Conservation (phyloP, 2,888 invertebrate genomes). For the Liposcelis brunnea region DNA sequence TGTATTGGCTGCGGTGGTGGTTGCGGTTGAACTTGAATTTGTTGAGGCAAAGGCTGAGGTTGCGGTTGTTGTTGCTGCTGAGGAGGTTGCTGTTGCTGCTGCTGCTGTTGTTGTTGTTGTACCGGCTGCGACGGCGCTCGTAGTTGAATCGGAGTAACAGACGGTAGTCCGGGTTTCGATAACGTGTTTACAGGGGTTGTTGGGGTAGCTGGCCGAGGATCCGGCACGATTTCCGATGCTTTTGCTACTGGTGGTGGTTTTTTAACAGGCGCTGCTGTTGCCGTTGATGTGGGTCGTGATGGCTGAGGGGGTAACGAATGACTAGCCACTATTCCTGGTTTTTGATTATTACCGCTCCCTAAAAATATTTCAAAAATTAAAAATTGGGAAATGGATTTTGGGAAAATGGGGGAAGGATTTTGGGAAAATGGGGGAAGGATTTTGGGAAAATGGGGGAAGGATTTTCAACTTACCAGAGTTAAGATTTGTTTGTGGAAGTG, state of each 20-base stretch:
- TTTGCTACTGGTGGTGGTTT: conserved; percentile 26
- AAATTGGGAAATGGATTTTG: not conserved
- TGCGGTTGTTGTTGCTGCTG: conserved; percentile 9
- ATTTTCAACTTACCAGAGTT: no score
- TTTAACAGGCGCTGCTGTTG: conserved; percentile 26
- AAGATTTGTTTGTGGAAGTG: not conserved
- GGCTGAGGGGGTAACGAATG: conserved; percentile 22
- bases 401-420: no score
- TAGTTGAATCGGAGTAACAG: conserved; percentile 10
- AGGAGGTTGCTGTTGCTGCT: conserved; percentile 6
- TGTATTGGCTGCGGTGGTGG: not conserved
- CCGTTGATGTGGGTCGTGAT: conserved; percentile 21
- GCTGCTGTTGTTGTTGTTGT: conserved; percentile 6
- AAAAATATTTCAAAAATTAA: conserved; percentile 1
- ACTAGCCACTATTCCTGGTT: conserved; percentile 25
- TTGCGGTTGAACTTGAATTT: not conserved
- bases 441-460: no score
- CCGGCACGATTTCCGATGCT: conserved; percentile 29
- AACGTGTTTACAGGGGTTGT: not conserved
- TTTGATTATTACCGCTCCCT: conserved; percentile 11
- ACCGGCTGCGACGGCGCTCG: conserved; percentile 8
- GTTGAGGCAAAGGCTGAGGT: conserved; percentile 7
- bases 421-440: no score
- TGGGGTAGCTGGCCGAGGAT: conserved; percentile 5
- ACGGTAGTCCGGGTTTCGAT: conserved; percentile 3